phyloP scores from a whole-genome alignment of 2,113 vertebrate genomes.

The Hemibagrus wyckioides region DNA sequence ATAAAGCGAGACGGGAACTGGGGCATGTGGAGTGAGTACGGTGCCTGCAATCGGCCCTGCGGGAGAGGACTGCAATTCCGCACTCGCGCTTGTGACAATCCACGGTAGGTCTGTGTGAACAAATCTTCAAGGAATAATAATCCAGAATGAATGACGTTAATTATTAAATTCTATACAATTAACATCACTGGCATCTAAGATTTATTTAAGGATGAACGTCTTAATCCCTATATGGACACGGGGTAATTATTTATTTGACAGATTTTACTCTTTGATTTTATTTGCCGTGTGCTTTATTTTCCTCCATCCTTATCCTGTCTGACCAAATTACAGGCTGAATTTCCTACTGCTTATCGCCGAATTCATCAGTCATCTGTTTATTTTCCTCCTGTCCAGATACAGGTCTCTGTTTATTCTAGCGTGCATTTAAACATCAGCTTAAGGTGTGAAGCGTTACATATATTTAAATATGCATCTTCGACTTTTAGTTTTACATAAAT shows the following conservation, averaged over 20 bases:
- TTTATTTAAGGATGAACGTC: not conserved
- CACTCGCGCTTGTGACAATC: slow-evolving; percentile 91
- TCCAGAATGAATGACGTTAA: not conserved
- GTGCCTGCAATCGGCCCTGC: slow-evolving; percentile 89
- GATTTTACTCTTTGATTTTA: not conserved
- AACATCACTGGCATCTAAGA: not conserved
- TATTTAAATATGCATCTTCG: not conserved
- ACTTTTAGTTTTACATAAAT: not conserved
- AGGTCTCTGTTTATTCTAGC: not conserved
- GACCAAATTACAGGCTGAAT: not conserved
- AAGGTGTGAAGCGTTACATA: not conserved
- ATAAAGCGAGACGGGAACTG: slow-evolving; percentile 96
- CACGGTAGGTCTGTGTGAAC: slow-evolving; percentile 73
- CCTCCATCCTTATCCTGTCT: not conserved
- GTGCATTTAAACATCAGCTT: not conserved
- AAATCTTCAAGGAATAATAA: not conserved
- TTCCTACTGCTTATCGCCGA: not conserved
- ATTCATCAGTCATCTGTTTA: not conserved
- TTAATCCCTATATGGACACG: not conserved
- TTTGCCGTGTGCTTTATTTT: not conserved
- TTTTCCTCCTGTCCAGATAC: not conserved
- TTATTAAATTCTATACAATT: not conserved
- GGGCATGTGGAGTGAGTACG: slow-evolving; percentile 94
- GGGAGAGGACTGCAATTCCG: slow-evolving; percentile 91
- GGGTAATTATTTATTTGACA: not conserved